Base-by-base conservation (phyloP, 2,888 invertebrate species). In the Dynastes hyllus region DNA sequence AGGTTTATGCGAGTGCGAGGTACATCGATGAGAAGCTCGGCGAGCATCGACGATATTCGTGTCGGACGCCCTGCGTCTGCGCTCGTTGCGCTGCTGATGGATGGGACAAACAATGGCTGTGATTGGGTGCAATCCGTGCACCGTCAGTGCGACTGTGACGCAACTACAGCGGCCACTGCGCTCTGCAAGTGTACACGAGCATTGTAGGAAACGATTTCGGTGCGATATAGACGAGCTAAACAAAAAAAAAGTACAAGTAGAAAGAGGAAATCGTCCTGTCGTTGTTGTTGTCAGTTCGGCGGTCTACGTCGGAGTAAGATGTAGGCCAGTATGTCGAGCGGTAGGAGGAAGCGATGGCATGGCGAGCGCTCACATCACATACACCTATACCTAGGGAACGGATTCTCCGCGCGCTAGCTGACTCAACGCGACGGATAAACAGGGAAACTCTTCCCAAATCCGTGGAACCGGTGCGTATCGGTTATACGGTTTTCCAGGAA, bases 41-140 rank as follows among this genome's bases (percentile, higher is more conserved):
- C 88, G 87, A 87, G 87, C 82, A 85, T 86, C 88, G 85, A 83
- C 82, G 86, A 85, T 85, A 85, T 84, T 86, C 86, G 88, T 82
- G 83, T 85, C 84, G 84, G 84, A 81, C 86, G 88, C 87, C 88
- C 90, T 86, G 85, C 88, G 86, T 78, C 85, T 85, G 86, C 85
- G 86, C 84, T 81, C 83, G 84, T 83, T 79, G 81, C 79, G 80
- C 80, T 81, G 82, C 88, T 86, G 84, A 85, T 84, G 85, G 85
- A 85, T 84, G 86, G 85, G 84, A 87, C 87, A 88, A 88, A 88
- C 88, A 88, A 87, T 87, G 85, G 87, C 87, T 87, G 87, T 88
- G 89, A 89, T 89, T 89, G 89, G 89, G 83, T 87, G 88, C 88
- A 88, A 88, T 89, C 88, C 88, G 88, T 88, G 89, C 88, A 86